These are phyloP conservation scores for Nycteola revayana DNA, from an alignment of 2,888 invertebrate species.

Conservation along the genomic window DNA sequence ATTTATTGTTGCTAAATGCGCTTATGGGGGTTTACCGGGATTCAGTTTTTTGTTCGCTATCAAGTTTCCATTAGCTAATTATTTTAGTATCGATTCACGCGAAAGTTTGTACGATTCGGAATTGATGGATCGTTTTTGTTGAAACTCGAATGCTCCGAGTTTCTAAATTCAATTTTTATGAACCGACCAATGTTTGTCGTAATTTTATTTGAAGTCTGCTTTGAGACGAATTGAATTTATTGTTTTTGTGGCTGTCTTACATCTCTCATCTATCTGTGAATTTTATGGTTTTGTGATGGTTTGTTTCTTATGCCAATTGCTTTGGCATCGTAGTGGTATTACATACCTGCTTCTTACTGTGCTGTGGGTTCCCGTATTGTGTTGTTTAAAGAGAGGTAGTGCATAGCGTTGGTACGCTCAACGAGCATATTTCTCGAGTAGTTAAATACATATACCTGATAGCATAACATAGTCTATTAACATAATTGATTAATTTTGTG, in stretches of 20 bases:
- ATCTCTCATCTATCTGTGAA: too few species aligned
- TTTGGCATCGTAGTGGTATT: too few species aligned
- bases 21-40: slow-evolving; percentile 64
- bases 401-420: too few species aligned
- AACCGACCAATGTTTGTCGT: slow-evolving; percentile 44
- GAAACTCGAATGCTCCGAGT: slow-evolving; percentile 59
- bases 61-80: slow-evolving; percentile 81
- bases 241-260: slow-evolving; percentile 9
- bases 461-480: too few species aligned
- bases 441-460: too few species aligned
- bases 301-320: too few species aligned
- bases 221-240: slow-evolving; percentile 19
- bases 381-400: too few species aligned
- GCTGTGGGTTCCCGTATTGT: too few species aligned
- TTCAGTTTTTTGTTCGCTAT: slow-evolving; percentile 74
- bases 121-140: slow-evolving; percentile 77
- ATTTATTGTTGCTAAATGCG: slow-evolving; percentile 74
- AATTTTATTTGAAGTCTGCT: slow-evolving; percentile 47
- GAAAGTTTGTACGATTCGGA: slow-evolving; percentile 58
- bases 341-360: too few species aligned
- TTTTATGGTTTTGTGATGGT: too few species aligned
- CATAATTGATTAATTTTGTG: too few species aligned
- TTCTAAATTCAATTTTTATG: slow-evolving; percentile 66
- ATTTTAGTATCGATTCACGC: slow-evolving; percentile 62
- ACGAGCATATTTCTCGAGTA: too few species aligned